Base-by-base conservation (phyloP, 2,797 vertebrate species). In the Myioborus melanocephalus region DNA sequence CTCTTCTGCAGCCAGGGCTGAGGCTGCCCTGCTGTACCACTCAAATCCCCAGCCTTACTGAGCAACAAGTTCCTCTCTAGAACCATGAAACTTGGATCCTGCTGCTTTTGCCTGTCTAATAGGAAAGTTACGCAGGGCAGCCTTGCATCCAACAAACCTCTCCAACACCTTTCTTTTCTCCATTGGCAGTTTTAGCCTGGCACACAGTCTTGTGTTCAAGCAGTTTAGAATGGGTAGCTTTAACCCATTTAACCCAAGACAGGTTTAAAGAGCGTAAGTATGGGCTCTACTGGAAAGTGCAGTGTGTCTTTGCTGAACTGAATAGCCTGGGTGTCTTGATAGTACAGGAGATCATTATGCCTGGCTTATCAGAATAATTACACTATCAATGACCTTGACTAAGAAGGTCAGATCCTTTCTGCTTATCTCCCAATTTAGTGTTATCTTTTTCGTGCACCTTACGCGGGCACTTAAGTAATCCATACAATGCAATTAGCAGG, bases 361-460 rank as follows among this genome's bases (percentile, higher is more conserved):
- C 90, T 69, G 30, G 83, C 73, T 95, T 95, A 97, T 97, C 93
- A 95, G 93, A 96, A 97, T 97, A 97, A 98, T 97, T 97, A 94
- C 57, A 65, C 92, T 97, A 91, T 96, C 96, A 92, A 20, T 95
- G 96, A 97, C 97, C 96, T 97, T 97, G 94, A 92, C 86, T 94
- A 91, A 94, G 94, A 95, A 96, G 90, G 93, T 93, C 94, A 97
- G 96, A 97, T 95, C 84, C 94, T 96, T 97, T 96, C 75, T 63
- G 84, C 52, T 85, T 86, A 82, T 97, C 94, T 96, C 89, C 71
- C 88, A 88, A 32, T 95, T 92, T 63, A 80, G 69, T 27, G 73
- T 97, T 98, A 97, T 97, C 97, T 98, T 97, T 97, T 95, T 92
- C 87, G 50, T 60, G 90, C 95, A 97, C 95, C 82, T 97, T 95